Evolutionary conservation across 1,140 invertebrate species (phyloP), one percentile per base, ranked within the genome.

Genomic region (Drosophila bocki): DNA sequence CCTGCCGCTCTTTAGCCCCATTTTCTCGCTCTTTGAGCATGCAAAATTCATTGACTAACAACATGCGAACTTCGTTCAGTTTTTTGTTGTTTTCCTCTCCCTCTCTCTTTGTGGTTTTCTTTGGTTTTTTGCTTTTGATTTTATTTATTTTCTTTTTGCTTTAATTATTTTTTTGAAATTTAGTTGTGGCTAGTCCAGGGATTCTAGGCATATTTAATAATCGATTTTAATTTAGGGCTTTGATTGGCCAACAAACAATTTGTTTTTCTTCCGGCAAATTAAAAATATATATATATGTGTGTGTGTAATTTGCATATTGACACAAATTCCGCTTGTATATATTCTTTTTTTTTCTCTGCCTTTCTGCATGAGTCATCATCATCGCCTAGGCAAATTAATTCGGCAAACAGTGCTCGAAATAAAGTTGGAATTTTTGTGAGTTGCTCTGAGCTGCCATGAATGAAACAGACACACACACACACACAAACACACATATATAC

Each of bases 31-130:
- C 61, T 42, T 13, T 67, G 65, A 53, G 70, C 80, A 87, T 87
- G 72, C 87, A 75, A 80, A 84, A 87, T 87, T 87, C 84, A 87
- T 87, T 87, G 84, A 87, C 84, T 83, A 87, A 83, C 84, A 88
- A 83, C 64, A 76, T 78, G 82, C 57, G 45, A 75, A 83, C 44
- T 77, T 80, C 76, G 80, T 80, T 83, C 57, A 83, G 80, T 83
- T 82, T 75, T 35, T 32, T 50, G 13, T 75, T 75, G 33, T 51
- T 29, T 35, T 48, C 51, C 29, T 42, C 22, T 17, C 37, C 61
- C 22, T 39, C 26, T 35, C 12, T 54, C 12, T 22, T 4, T 11
- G 5, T n/a, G 70, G 64, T 56, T 78, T 61, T 44, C 29, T n/a
- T n/a, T 62, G 13, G 12, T 22, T 47, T 42, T 7, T 11, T 50